Conservation (phyloP, 1,140 invertebrate species). For the Danaus plexippus region DNA sequence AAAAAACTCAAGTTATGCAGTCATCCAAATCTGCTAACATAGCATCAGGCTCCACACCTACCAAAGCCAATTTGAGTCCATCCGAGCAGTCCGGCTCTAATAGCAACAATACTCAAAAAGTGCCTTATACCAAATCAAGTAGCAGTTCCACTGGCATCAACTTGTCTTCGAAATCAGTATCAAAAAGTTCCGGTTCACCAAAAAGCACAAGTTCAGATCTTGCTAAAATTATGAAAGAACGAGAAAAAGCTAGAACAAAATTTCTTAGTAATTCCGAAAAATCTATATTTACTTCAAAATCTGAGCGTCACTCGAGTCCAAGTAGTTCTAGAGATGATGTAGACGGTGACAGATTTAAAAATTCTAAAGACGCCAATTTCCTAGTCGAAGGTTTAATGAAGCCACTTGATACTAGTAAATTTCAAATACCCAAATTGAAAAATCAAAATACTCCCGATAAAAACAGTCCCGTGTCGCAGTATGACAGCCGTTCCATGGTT, state of each 20-base stretch:
- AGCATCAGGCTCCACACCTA: slow-evolving; percentile 50
- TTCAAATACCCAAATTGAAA: slow-evolving; percentile 86
- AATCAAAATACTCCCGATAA: slow-evolving; percentile 64
- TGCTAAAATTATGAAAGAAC: slow-evolving; percentile 61
- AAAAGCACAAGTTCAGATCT: slow-evolving; percentile 65
- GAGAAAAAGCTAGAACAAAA: slow-evolving; percentile 62
- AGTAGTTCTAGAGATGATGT: slow-evolving; percentile 74
- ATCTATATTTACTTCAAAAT: slow-evolving; percentile 77
- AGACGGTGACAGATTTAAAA: slow-evolving; percentile 73
- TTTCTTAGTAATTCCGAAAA: slow-evolving; percentile 74
- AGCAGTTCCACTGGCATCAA: slow-evolving; percentile 72
- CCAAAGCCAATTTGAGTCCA: slow-evolving; percentile 56
- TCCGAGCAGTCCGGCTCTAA: slow-evolving; percentile 46
- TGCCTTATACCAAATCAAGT: slow-evolving; percentile 73
- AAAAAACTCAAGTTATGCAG: slow-evolving; percentile 77
- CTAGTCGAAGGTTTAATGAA: slow-evolving; percentile 83
- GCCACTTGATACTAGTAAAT: slow-evolving; percentile 83
- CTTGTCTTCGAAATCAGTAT: slow-evolving; percentile 65
- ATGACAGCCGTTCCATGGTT: slow-evolving; percentile 58
- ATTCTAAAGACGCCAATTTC: slow-evolving; percentile 73
- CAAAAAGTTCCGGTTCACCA: slow-evolving; percentile 67
- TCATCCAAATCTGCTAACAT: slow-evolving; percentile 65
- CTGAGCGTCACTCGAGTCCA: slow-evolving; percentile 77
- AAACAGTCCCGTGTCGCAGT: slow-evolving; percentile 53
- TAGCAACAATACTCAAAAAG: slow-evolving; percentile 57